Percentiles rank a stretch among this genome's conserved stretches.
Conservation (phyloP, 2,888 invertebrate species). For the Diarsia brunnea region DNA sequence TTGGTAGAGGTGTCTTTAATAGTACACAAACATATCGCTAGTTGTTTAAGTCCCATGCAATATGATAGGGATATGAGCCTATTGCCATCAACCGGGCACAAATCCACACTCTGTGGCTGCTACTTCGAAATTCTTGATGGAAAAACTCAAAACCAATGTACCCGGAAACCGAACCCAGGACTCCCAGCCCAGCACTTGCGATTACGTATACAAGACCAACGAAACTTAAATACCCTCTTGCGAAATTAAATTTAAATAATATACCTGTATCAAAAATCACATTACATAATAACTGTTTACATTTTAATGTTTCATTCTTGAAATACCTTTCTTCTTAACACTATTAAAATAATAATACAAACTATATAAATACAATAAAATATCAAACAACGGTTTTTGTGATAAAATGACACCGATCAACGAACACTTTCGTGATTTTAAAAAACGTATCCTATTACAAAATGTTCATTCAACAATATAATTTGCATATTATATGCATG, state of each 20-base stretch:
- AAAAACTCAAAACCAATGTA: too few relatives aligned
- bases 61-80: too few relatives aligned
- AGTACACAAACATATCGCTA: too few relatives aligned
- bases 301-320: conserved; percentile 1
- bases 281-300: not conserved
- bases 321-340: conserved; percentile 3
- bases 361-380: conserved; percentile 11
- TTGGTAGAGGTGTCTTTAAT: not conserved
- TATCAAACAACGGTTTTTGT: conserved; percentile 9
- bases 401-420: conserved; percentile 28
- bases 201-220: too few relatives aligned
- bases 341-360: conserved; percentile 16
- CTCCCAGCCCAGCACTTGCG: too few relatives aligned
- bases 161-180: too few relatives aligned
- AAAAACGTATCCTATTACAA: conserved; percentile 44
- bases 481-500: conserved; percentile 54
- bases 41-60: too few relatives aligned
- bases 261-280: not conserved
- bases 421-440: conserved; percentile 14
- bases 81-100: too few relatives aligned
- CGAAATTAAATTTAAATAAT: not conserved
- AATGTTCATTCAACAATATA: conserved; percentile 17
- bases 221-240: not conserved
- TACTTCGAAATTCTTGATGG: too few relatives aligned
- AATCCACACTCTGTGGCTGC: too few relatives aligned